These are phyloP conservation scores for Laticauda laticaudata DNA, from an alignment of 2,113 vertebrate species.

Conservation along the genomic window DNA sequence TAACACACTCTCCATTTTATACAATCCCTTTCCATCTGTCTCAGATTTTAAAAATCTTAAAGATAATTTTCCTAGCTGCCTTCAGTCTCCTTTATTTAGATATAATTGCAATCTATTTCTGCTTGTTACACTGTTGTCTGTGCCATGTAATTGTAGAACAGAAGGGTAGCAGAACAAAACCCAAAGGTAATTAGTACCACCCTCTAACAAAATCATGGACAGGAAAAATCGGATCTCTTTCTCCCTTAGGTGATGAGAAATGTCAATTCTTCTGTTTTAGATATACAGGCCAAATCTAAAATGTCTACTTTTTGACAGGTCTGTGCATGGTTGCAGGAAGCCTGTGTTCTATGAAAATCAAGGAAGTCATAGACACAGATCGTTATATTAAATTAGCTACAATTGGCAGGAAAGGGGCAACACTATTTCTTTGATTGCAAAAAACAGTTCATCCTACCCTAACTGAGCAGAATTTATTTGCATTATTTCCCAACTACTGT, in stretches of 20 bases:
- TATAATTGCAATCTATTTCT: constrained; percentile 21
- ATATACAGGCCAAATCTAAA: not conserved
- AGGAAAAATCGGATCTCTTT: not conserved
- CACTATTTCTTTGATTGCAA: not conserved
- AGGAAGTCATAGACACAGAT: not conserved
- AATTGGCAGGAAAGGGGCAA: not conserved
- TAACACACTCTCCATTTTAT: fast-evolving
- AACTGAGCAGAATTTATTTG: not conserved
- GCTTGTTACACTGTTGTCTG: not conserved
- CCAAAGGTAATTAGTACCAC: not conserved
- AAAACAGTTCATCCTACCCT: not conserved
- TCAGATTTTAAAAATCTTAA: not conserved
- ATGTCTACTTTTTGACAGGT: not conserved
- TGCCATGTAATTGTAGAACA: not conserved
- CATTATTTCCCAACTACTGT: not conserved
- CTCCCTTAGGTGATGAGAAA: not conserved
- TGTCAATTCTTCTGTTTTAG: not conserved
- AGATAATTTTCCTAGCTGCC: not conserved
- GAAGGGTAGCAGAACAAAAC: not conserved
- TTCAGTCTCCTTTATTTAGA: not conserved
- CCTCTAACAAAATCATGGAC: not conserved
- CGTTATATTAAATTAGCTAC: not conserved
- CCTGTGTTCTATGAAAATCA: not conserved
- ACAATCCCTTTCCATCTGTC: not conserved
- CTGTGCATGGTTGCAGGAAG: not conserved